Evolutionary conservation across 2,888 invertebrate genomes (phyloP).

Genomic region (Lepas anatifera): DNA sequence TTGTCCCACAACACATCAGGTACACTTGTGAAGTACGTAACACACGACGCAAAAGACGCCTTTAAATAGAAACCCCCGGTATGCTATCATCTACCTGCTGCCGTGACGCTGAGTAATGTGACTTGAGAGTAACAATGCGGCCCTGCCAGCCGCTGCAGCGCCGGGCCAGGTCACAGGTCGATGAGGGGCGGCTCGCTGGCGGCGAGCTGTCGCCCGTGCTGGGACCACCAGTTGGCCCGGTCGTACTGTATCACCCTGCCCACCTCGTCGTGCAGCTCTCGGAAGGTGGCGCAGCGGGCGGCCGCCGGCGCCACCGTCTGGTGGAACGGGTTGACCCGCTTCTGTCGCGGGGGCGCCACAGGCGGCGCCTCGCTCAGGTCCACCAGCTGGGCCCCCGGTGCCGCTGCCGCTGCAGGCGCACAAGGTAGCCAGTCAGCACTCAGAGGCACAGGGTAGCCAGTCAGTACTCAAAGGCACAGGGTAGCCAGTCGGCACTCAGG

Average conservation of each 20-base stretch:
- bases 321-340: conserved; percentile 9
- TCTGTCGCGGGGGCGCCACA: background rate
- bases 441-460: too few relatives aligned
- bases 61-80: background rate
- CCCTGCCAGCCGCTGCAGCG: background rate
- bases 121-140: too few relatives aligned
- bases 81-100: background rate
- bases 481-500: too few relatives aligned
- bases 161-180: background rate
- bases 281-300: background rate
- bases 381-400: background rate
- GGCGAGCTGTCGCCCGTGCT: background rate
- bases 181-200: background rate
- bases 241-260: conserved; percentile 7
- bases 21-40: background rate
- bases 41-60: background rate
- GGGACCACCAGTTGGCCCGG: background rate
- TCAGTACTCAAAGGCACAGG: too few relatives aligned
- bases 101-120: too few relatives aligned
- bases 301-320: background rate
- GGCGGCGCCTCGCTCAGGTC: background rate
- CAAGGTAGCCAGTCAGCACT: too few relatives aligned
- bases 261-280: conserved; percentile 1
- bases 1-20: too few relatives aligned
- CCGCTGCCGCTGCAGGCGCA: background rate